phyloP scores from a whole-genome alignment of 2,797 vertebrate genomes.

The Corythornis leucogaster region DNA sequence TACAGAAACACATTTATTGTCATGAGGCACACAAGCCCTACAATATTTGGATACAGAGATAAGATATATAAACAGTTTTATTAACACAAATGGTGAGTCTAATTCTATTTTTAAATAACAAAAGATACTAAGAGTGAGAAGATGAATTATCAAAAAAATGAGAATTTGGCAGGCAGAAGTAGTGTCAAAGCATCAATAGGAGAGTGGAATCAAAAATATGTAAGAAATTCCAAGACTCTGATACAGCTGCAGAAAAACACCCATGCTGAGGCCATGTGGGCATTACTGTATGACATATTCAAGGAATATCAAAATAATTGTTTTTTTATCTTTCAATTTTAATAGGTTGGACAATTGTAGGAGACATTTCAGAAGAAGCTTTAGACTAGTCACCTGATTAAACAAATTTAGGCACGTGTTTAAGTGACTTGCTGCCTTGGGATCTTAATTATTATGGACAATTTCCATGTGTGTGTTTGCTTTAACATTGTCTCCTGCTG shows the following conservation, averaged over 20 bases:
- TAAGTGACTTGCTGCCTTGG: constrained; percentile 15
- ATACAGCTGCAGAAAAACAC: background rate
- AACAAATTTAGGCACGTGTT: background rate
- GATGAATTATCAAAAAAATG: background rate
- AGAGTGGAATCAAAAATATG: background rate
- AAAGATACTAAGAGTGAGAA: background rate
- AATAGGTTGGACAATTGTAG: background rate
- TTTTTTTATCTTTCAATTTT: background rate
- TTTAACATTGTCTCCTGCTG: constrained; percentile 56
- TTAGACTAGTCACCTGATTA: background rate
- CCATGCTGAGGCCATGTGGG: background rate
- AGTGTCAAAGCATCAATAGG: background rate
- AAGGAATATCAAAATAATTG: background rate
- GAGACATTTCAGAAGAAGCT: constrained; percentile 1
- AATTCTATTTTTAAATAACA: background rate
- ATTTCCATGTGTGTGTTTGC: constrained; percentile 45
- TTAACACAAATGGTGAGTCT: background rate
- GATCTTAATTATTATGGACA: constrained; percentile 35
- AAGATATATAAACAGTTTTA: background rate
- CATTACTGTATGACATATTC: background rate
- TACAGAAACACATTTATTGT: background rate
- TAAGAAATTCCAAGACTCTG: background rate
- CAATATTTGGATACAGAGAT: background rate
- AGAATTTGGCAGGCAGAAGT: background rate
- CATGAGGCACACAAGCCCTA: background rate